A percentile compares a stretch with the other conserved stretches of the same genome.
phyloP scores from a whole-genome alignment of 2,797 vertebrate genomes.

The Craterocephalus amniculus region DNA sequence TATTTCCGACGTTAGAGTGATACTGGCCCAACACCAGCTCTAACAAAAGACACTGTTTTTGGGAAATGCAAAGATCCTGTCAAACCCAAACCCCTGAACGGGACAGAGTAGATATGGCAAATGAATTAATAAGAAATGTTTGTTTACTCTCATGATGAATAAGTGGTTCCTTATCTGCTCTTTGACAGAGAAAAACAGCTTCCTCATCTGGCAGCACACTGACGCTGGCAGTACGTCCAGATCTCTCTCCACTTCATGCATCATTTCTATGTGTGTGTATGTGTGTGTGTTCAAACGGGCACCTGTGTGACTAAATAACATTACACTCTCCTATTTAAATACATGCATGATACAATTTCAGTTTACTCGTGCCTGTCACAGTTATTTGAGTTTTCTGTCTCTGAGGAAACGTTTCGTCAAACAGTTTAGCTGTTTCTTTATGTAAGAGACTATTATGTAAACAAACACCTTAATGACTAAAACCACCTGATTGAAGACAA shows the following conservation, averaged over 20 bases:
- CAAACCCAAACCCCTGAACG: too few species aligned
- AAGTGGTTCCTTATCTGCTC: too few species aligned
- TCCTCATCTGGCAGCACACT: constrained; percentile 9
- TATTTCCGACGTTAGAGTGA: too few species aligned
- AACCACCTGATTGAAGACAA: constrained; percentile 29
- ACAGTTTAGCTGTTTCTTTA: background rate
- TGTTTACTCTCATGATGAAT: too few species aligned
- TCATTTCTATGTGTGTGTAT: background rate
- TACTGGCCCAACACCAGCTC: too few species aligned
- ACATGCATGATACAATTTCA: background rate
- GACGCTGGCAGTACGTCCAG: constrained; percentile 2
- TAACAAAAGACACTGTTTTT: too few species aligned
- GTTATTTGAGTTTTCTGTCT: background rate
- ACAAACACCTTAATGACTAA: constrained; percentile 29
- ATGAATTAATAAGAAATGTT: too few species aligned
- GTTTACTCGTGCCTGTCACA: background rate
- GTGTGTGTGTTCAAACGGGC: background rate
- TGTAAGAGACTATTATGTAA: background rate
- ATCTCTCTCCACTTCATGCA: background rate
- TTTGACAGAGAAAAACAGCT: constrained; percentile 4
- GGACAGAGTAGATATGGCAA: too few species aligned
- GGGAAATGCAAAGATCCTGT: too few species aligned
- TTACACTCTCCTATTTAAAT: background rate
- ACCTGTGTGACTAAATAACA: background rate
- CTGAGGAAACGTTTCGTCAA: too few species aligned